phyloP scores from a whole-genome alignment of 1,140 invertebrate genomes.

The Drosophila elegans region DNA sequence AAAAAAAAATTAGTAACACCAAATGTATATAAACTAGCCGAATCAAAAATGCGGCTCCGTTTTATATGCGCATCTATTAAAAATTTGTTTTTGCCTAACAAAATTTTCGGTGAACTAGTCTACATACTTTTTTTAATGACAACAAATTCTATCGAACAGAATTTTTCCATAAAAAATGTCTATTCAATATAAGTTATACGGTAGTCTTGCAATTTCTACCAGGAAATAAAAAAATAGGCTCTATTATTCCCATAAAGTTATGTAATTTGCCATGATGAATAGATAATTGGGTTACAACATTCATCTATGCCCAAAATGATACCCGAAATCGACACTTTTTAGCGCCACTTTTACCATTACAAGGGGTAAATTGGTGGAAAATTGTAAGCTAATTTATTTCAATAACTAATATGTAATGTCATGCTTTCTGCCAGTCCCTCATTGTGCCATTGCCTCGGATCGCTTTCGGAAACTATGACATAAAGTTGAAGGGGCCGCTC shows the following conservation, averaged over 20 bases:
- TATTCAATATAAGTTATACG: neutral
- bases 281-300: conserved; percentile 15
- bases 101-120: neutral
- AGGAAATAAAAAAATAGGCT: neutral
- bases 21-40: conserved; percentile 22
- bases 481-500: conserved; percentile 86
- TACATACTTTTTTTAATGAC: neutral
- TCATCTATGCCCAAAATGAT: neutral
- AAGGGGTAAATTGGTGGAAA: conserved; percentile 19
- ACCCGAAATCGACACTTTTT: conserved; percentile 31
- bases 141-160: neutral
- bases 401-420: conserved; percentile 66
- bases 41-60: neutral
- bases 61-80: conserved; percentile 36
- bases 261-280: neutral
- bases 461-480: conserved; percentile 88
- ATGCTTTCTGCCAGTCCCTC: conserved; percentile 85
- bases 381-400: conserved; percentile 33
- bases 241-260: neutral
- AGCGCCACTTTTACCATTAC: conserved; percentile 44
- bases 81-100: neutral
- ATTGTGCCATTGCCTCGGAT: conserved; percentile 88
- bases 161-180: neutral
- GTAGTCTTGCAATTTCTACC: neutral
- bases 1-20: conserved; percentile 19